phyloP scores from a whole-genome alignment of 53 echinoderm and acorn worm genomes.

The Paracentrotus lividus region DNA sequence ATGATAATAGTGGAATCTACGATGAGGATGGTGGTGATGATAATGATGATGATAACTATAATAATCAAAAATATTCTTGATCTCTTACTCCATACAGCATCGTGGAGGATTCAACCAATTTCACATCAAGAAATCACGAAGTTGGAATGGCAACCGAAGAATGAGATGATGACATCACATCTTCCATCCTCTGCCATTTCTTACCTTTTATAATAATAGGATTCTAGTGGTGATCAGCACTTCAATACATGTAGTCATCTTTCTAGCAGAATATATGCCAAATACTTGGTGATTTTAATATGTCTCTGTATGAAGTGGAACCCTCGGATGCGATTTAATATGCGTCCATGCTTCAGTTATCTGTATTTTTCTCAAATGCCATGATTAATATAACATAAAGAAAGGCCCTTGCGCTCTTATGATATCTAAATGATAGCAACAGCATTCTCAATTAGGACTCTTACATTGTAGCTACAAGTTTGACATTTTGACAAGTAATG shows the following conservation, averaged over 20 bases:
- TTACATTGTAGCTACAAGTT: too few relatives aligned
- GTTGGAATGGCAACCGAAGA: slow-evolving; percentile 43
- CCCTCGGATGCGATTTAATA: background rate
- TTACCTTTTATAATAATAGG: background rate
- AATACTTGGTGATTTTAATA: background rate
- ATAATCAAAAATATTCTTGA: background rate
- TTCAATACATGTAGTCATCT: background rate
- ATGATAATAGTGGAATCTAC: background rate
- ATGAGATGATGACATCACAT: background rate
- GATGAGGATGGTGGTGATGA: background rate
- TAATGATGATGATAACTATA: background rate
- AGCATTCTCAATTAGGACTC: background rate
- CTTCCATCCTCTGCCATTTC: background rate
- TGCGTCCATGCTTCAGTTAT: background rate
- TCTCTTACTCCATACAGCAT: slow-evolving; percentile 29
- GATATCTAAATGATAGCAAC: background rate
- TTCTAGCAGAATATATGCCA: background rate
- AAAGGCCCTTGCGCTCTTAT: background rate
- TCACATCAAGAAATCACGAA: slow-evolving; percentile 54
- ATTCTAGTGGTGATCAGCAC: background rate
- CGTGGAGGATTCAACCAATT: slow-evolving; percentile 1
- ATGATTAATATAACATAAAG: background rate
- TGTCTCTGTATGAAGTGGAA: background rate
- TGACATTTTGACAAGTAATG: too few relatives aligned
- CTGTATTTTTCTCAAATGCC: background rate